Evolutionary conservation across 2,888 invertebrate genomes (phyloP).

Genomic region (Dryobota labecula): DNA sequence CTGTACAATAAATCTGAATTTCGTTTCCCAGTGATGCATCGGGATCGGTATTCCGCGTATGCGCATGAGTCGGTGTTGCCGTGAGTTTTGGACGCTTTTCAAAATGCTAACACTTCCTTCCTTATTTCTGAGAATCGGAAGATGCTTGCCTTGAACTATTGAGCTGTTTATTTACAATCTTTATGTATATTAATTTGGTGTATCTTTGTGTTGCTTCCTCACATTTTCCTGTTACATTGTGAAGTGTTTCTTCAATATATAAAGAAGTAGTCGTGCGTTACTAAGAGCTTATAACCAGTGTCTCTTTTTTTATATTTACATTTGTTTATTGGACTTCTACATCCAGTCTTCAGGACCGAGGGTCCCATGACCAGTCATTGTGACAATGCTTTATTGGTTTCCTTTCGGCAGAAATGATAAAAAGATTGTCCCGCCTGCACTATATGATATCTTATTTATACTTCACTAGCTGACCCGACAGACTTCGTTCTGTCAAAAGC

Average conservation of each 20-base stretch:
- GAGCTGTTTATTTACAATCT: conserved; percentile 23
- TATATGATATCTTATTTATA: neutral
- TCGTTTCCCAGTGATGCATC: conserved; percentile 55
- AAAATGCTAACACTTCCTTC: conserved; percentile 62
- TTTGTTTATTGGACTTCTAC: neutral
- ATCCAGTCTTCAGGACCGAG: neutral
- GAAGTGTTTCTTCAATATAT: neutral
- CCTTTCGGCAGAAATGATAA: neutral
- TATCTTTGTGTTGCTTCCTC: neutral
- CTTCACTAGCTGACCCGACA: too few species aligned
- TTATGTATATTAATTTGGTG: conserved; percentile 8
- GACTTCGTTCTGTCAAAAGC: too few species aligned
- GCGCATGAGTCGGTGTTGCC: conserved; percentile 53
- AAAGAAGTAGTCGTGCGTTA: neutral
- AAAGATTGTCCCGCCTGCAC: neutral
- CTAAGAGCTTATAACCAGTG: neutral
- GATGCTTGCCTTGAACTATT: conserved; percentile 42
- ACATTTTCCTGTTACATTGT: conserved; percentile 9
- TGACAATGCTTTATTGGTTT: neutral
- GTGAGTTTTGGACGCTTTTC: conserved; percentile 64
- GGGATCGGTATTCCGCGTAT: conserved; percentile 58
- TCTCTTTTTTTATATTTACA: neutral
- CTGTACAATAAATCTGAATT: conserved; percentile 57
- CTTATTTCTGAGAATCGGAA: conserved; percentile 53
- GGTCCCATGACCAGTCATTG: neutral